Evolutionary conservation across 2,113 vertebrate species (phyloP).

Genomic region (Zosterops japonicus): DNA sequence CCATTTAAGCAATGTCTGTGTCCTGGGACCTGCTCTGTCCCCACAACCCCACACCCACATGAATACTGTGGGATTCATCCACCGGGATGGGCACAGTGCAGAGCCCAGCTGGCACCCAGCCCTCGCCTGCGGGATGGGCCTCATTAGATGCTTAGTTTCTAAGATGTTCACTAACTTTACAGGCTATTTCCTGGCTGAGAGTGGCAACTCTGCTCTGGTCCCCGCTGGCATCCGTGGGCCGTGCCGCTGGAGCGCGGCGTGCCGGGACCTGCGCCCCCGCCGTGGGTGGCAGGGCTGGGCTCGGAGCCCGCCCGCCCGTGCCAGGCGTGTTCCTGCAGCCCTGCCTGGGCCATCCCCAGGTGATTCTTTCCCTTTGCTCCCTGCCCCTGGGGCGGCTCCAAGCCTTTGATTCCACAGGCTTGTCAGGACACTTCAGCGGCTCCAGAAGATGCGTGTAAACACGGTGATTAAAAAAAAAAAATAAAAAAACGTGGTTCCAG

Average conservation of each 20-base stretch:
- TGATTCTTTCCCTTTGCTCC: neutral
- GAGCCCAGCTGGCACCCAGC: neutral
- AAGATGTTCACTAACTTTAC: neutral
- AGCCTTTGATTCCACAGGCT: slow-evolving; percentile 43
- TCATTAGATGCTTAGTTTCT: neutral
- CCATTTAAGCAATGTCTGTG: rapidly evolving
- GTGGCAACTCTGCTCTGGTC: neutral
- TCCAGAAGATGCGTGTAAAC: neutral
- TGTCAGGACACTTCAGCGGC: slow-evolving; percentile 15
- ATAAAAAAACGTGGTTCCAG: neutral
- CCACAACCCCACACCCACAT: rapidly evolving
- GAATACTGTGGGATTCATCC: neutral
- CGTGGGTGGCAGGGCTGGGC: neutral
- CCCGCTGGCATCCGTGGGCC: neutral
- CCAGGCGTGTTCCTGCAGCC: slow-evolving; percentile 34
- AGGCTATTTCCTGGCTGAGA: neutral
- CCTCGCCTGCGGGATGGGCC: neutral
- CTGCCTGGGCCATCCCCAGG: neutral
- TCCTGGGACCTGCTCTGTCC: rapidly evolving
- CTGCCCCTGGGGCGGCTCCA: neutral
- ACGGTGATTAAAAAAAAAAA: neutral
- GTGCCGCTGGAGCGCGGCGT: neutral
- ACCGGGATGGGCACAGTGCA: rapidly evolving
- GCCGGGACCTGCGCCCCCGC: neutral
- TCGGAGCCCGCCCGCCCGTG: neutral